Percentiles rank a stretch among this genome's conserved stretches.
Conservation (phyloP, 30 jellyfish, hydroid and myxozoan genomes). For the Pseudorhiza aurosa region DNA sequence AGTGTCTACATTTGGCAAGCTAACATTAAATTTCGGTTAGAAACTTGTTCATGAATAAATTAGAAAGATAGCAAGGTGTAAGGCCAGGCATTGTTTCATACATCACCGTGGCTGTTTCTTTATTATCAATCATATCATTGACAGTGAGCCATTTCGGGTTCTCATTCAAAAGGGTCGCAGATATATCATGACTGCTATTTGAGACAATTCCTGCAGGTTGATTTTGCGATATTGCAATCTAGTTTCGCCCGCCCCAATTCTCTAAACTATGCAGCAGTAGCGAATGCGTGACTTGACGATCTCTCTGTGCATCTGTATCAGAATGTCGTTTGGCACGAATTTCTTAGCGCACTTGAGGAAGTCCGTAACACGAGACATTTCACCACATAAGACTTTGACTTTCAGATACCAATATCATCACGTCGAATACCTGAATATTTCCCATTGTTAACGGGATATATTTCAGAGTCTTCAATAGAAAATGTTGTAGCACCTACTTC, state of each 20-base stretch:
- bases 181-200: background rate
- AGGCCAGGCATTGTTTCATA: background rate
- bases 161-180: slow-evolving; percentile 12
- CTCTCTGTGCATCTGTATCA: background rate
- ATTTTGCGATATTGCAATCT: background rate
- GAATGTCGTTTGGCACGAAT: background rate
- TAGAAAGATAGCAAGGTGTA: background rate
- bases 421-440: background rate
- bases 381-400: background rate
- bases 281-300: slow-evolving; percentile 33
- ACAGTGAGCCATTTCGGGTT: background rate
- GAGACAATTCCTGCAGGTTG: background rate
- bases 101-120: slow-evolving; percentile 11
- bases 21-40: background rate
- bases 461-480: background rate
- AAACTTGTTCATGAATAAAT: background rate
- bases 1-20: background rate
- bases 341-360: background rate
- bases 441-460: background rate
- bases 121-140: background rate
- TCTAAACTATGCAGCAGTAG: slow-evolving; percentile 20
- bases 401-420: slow-evolving; percentile 10
- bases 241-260: background rate
- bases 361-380: slow-evolving; percentile 1
- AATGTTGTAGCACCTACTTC: background rate